Base-by-base conservation (phyloP, 2,113 vertebrate genomes). In the Anarhynchus alexandrinus region DNA sequence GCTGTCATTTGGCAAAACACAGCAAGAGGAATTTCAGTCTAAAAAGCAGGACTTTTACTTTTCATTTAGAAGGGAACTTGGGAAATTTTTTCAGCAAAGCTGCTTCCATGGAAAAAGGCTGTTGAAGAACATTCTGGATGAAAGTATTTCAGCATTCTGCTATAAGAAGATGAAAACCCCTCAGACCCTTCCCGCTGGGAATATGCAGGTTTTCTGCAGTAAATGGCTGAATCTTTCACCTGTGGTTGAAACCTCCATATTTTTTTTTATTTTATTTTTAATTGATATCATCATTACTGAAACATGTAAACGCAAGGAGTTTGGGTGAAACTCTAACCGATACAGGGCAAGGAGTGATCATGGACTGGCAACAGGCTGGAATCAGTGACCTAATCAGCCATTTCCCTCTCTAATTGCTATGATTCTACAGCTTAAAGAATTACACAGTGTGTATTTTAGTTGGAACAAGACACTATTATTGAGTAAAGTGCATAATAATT, bases 401-500 rank as follows among this genome's bases (percentile, higher is more conserved):
- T 94, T 96, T 96, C 51, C 54, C 74, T 82, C 78, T 92, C 84
- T 96, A 97, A 96, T 96, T 96, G 71, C 94, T 62, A 32, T 77
- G 89, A 95, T 90, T 96, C 95, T 88, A 52, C 6, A n/a, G 91
- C 88, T 94, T 95, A 88, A 94, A 87, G 91, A 97, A 94, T 94
- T 95, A 88, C 51, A 82, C 64, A 80, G 89, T 0, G 5, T 90
- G 84, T 97, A 86, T 96, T 97, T 97, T 91, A 94, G 82, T 96
- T 97, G 97, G 95, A 97, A 95, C 71, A 52, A 85, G 96, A 95
- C 59, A 82, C 87, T 80, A 85, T 90, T 95, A 96, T 88, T 97
- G 94, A 96, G 91, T 90, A 96, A 97, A 97, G 96, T 96, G 89
- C 91, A 47, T 97, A 95, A 93, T 97, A 94, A 97, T 97, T 96